Evolutionary conservation across 35 echinoderm and acorn worm species (phyloP).

Genomic region (Ophiothrix spiculata): DNA sequence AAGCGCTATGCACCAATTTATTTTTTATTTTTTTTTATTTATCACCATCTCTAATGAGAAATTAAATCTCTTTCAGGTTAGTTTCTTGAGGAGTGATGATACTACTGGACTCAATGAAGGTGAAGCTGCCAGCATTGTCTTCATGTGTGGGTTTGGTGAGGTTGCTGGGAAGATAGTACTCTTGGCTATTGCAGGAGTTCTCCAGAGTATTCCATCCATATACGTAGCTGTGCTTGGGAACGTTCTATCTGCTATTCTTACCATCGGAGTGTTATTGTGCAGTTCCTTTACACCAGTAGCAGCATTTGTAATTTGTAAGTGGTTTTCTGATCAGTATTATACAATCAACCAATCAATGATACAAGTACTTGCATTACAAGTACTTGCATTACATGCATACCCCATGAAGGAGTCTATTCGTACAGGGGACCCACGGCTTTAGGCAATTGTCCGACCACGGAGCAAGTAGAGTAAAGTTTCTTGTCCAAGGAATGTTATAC

Average conservation of each 20-base stretch:
- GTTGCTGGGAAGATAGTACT: background rate
- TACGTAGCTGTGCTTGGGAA: background rate
- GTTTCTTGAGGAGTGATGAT: background rate
- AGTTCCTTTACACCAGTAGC: background rate
- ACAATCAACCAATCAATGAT: too few species aligned
- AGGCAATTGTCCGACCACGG: too few species aligned
- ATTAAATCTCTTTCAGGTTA: slow-evolving; percentile 1
- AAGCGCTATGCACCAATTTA: too few species aligned
- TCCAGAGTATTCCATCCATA: background rate
- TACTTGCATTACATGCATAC: too few species aligned
- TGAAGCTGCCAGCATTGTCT: background rate
- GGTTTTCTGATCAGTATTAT: too few species aligned
- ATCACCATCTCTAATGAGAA: too few species aligned
- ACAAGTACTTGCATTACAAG: too few species aligned
- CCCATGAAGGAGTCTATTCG: too few species aligned
- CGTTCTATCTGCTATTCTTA: background rate
- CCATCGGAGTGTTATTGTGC: background rate
- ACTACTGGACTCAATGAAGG: background rate
- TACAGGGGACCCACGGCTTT: too few species aligned
- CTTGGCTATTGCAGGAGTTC: background rate
- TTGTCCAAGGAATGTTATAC: too few species aligned
- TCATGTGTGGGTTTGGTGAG: background rate
- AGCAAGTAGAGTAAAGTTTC: too few species aligned
- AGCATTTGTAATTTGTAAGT: background rate
- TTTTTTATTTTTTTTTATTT: too few species aligned